Evolutionary conservation across 2,797 vertebrate genomes (phyloP).

Genomic region (Luscinia luscinia): DNA sequence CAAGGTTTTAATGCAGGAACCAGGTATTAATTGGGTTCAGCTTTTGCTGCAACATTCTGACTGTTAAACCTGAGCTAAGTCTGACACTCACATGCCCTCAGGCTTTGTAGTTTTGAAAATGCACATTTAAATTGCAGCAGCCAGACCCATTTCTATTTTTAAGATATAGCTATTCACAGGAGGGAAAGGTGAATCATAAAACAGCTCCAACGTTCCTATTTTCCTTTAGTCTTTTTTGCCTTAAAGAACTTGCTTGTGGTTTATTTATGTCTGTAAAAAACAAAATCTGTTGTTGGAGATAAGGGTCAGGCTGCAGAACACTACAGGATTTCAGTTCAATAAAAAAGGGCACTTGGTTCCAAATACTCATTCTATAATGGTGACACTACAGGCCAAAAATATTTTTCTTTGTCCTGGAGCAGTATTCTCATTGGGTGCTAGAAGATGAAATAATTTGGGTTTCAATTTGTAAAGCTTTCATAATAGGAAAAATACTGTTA

Average conservation of each 20-base stretch:
- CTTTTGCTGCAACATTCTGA: neutral
- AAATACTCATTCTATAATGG: neutral
- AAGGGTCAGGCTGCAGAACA: neutral
- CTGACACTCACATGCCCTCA: neutral
- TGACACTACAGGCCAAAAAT: neutral
- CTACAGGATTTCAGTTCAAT: neutral
- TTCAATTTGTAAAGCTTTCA: neutral
- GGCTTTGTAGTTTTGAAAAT: neutral
- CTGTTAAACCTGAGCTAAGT: neutral
- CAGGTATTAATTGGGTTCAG: neutral
- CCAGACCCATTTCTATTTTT: constrained; percentile 23
- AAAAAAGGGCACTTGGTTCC: neutral
- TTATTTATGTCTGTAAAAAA: constrained; percentile 22
- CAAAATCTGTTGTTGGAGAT: neutral
- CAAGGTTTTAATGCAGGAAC: neutral
- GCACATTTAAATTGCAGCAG: neutral
- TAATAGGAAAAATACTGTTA: neutral
- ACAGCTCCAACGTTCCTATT: neutral
- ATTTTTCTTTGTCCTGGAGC: neutral
- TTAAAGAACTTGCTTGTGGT: neutral
- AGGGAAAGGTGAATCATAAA: constrained; percentile 6
- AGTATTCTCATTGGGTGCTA: neutral
- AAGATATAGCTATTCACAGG: neutral
- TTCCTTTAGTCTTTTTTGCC: neutral
- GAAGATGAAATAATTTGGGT: neutral